Evolutionary conservation across 2,113 vertebrate species (phyloP).

Genomic region (Alethe castanea): DNA sequence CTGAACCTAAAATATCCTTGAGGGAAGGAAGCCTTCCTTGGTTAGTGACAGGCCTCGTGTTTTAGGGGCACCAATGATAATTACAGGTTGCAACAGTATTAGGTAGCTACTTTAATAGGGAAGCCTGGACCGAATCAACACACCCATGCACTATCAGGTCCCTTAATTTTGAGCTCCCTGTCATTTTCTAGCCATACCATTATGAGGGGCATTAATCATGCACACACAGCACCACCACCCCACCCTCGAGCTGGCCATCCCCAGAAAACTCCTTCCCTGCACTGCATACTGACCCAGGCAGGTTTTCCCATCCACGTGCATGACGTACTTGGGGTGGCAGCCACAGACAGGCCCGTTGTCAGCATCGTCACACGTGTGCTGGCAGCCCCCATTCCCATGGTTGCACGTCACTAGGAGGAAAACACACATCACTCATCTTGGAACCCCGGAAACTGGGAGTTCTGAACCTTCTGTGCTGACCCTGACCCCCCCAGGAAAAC

Average conservation of each 20-base stretch:
- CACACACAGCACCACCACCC: background rate
- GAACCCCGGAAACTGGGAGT: no score
- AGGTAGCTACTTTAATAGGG: background rate
- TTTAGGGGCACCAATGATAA: background rate
- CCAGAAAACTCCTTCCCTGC: background rate
- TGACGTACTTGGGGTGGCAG: slow-evolving; percentile 87
- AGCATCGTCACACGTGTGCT: slow-evolving; percentile 93
- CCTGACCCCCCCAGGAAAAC: no score
- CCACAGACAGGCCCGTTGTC: slow-evolving; percentile 86
- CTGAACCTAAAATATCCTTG: background rate
- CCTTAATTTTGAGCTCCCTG: background rate
- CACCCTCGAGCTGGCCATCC: background rate
- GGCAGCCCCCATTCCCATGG: slow-evolving; percentile 96
- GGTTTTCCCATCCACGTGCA: slow-evolving; percentile 85
- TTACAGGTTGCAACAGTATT: background rate
- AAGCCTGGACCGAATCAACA: background rate
- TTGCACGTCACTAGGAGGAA: slow-evolving; percentile 88
- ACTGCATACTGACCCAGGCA: slow-evolving; percentile 84
- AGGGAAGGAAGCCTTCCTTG: background rate
- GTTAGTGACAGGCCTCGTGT: background rate
- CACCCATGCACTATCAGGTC: background rate
- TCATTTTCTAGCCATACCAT: background rate
- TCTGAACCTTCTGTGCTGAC: no score
- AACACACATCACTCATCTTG: background rate
- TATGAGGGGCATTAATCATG: background rate